Percentiles rank a stretch among this genome's conserved stretches.
phyloP scores from a whole-genome alignment of 1,140 invertebrate species.

The Probaryconus sp. region DNA sequence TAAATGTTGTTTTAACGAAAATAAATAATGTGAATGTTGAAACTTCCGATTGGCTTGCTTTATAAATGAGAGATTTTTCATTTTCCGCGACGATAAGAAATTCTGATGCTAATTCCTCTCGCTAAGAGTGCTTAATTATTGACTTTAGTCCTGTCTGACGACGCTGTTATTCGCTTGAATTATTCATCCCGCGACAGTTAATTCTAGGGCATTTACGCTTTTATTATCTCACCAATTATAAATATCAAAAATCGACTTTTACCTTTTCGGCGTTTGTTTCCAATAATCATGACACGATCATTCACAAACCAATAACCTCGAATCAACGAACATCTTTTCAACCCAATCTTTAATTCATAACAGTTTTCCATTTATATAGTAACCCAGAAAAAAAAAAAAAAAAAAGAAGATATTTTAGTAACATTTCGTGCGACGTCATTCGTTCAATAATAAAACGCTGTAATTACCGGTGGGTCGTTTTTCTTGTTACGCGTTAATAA shows the following conservation, averaged over 20 bases:
- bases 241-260: slow-evolving; percentile 63
- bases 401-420: too few relatives aligned
- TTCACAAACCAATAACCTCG: neutral
- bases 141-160: slow-evolving; percentile 68
- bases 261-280: slow-evolving; percentile 16
- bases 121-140: slow-evolving; percentile 71
- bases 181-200: slow-evolving; percentile 72
- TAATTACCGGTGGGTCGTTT: too few relatives aligned
- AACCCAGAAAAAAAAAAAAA: too few relatives aligned
- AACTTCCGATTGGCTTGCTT: neutral
- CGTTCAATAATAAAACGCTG: too few relatives aligned
- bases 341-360: too few relatives aligned
- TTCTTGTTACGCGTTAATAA: too few relatives aligned
- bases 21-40: slow-evolving; percentile 5
- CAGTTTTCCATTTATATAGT: too few relatives aligned
- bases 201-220: slow-evolving; percentile 72
- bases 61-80: slow-evolving; percentile 12
- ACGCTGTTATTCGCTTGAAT: slow-evolving; percentile 72
- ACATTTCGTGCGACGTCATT: too few relatives aligned
- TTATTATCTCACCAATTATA: slow-evolving; percentile 71
- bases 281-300: slow-evolving; percentile 1
- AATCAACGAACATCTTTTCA: neutral
- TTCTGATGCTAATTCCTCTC: slow-evolving; percentile 8
- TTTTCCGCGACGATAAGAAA: neutral
- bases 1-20: neutral